Base-by-base conservation (phyloP, 1,140 invertebrate species). In the Lasaia peninsularis region DNA sequence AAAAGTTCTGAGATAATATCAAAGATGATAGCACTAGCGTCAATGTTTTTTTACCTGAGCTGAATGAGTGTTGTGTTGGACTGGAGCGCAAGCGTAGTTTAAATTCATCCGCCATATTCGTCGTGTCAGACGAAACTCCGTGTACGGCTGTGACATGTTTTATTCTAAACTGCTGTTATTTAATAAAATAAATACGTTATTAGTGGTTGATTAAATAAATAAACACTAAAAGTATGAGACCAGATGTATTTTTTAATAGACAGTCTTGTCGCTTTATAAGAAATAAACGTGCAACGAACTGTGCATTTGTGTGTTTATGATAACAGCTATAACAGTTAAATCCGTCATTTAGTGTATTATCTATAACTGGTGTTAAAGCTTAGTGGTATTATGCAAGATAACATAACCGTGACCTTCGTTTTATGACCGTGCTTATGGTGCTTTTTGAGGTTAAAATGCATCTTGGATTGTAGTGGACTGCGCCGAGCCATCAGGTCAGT, bases 391-490 rank as follows among this genome's bases (percentile, higher is more conserved):
- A 88, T 88, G 85, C 80, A 80, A 85, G 75, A 71, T 81, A 79
- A 77, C 80, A 88, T 85, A 80, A 79, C 80, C 73, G 81, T 86
- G 85, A 86, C 85, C 82, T 88, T 88, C 75, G 71, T 66, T 65
- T 74, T 77, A 73, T 84, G 71, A 78, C 76, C 73, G 80, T 86
- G 81, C 72, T 73, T 69, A 62, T 68, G 71, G 75, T 86, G 84
- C 71, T 78, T 77, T 83, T 88, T 86, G 82, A 88, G 85, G 85
- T 88, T 88, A 88, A 86, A 80, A 85, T 88, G 85, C 80, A 88
- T 69, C 80, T 85, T 85, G 80, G 85, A 86, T 86, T 83, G 76
- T 88, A 72, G 86, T 69, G 70, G 74, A 80, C 75, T 72, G 85
- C 82, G 80, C 82, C 80, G 80, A 81, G 78, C 77, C 78, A 79